phyloP scores from a whole-genome alignment of 2,888 invertebrate species.

The Agrochola circellaris region DNA sequence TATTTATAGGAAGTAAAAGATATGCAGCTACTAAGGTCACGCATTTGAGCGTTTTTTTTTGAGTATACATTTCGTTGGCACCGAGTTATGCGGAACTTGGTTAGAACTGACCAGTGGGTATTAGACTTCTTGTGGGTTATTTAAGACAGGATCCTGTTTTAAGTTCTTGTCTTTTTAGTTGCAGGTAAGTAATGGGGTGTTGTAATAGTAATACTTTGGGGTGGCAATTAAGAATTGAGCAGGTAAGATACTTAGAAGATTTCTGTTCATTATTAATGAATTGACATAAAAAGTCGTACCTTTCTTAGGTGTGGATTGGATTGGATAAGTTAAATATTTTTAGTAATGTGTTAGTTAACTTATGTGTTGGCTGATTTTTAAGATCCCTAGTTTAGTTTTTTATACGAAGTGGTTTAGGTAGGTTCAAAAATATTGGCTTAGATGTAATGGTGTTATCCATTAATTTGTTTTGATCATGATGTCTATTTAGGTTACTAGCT shows the following conservation, averaged over 20 bases:
- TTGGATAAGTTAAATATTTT: background rate
- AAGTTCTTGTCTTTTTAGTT: background rate
- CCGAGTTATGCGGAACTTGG: conserved; percentile 83
- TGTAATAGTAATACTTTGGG: background rate
- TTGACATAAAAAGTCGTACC: background rate
- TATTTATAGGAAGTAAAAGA: conserved; percentile 88
- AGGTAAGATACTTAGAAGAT: background rate
- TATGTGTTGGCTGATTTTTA: background rate
- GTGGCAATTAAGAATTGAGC: background rate
- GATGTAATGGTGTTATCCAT: background rate
- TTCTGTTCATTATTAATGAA: background rate
- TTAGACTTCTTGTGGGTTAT: conserved; percentile 4
- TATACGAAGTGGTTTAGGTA: no score
- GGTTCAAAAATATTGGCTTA: background rate
- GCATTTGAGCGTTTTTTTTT: conserved; percentile 81
- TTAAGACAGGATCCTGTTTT: conserved; percentile 29
- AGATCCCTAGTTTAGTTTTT: background rate
- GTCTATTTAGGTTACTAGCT: background rate
- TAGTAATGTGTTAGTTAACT: background rate
- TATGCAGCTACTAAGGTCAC: conserved; percentile 83
- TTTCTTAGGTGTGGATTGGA: no score
- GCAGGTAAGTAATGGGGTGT: no score
- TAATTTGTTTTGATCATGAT: no score
- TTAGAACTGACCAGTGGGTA: conserved; percentile 61
- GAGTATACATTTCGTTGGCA: conserved; percentile 83